Percentiles rank a stretch among this genome's conserved stretches.
phyloP scores from a whole-genome alignment of 2,797 vertebrate genomes.

The Triplophysa yarkandensis region DNA sequence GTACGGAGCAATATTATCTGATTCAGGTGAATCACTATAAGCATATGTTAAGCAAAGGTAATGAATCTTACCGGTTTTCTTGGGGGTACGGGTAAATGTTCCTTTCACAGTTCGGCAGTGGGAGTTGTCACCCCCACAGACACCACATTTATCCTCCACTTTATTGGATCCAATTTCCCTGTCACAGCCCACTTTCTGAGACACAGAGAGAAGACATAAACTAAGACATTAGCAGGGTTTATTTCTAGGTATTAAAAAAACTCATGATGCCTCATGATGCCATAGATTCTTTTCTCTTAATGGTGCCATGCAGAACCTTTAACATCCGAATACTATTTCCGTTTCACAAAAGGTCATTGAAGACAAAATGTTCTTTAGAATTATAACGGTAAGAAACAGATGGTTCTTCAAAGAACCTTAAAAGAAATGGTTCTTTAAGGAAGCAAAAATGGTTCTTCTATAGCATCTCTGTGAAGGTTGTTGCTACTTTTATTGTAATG shows the following conservation, averaged over 20 bases:
- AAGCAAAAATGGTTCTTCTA: too few species aligned
- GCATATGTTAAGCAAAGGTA: not conserved
- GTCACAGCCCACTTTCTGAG: conserved; percentile 95
- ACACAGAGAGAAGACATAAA: conserved; percentile 1
- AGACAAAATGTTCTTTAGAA: too few species aligned
- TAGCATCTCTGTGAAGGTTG: too few species aligned
- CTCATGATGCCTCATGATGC: too few species aligned
- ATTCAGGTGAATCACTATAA: not conserved
- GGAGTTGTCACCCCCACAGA: conserved; percentile 94
- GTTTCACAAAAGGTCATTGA: too few species aligned
- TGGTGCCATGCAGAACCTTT: too few species aligned
- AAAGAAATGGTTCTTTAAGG: too few species aligned
- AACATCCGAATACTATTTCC: too few species aligned
- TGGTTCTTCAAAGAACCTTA: too few species aligned
- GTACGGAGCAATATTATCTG: not conserved
- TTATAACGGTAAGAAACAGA: too few species aligned
- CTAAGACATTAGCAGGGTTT: not conserved
- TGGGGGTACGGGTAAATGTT: conserved; percentile 90
- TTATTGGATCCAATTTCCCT: conserved; percentile 94
- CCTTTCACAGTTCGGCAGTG: conserved; percentile 96
- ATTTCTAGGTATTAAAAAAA: not conserved
- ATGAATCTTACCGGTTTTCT: conserved; percentile 87
- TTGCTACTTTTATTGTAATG: not conserved
- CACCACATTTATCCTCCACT: conserved; percentile 93
- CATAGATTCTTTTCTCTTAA: too few species aligned